Evolutionary conservation across 2,113 vertebrate genomes (phyloP), one percentile per base, ranked within the genome.

Genomic region (Pseudois nayaur): DNA sequence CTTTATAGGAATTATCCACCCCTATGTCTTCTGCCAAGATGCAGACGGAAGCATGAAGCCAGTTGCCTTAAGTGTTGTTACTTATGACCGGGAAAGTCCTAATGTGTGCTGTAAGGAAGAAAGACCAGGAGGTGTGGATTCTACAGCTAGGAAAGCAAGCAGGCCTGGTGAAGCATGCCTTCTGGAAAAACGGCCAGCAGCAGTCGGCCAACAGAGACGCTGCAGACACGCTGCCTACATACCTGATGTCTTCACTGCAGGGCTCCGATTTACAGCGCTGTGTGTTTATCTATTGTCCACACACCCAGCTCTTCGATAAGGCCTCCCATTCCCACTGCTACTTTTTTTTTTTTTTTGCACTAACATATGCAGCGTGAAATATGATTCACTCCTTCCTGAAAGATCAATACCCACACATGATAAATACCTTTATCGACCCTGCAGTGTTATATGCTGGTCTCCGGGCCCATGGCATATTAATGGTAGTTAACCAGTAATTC

Each of bases 401-500:
- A 98, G 96, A 99, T 99, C 99, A 84, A 99, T 99, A 98, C 76
- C 19, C 59, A 92, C 97, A 95, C 97, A 97, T 98, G 92, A 99
- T 98, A 99, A 99, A 99, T 98, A 98, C 96, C 87, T 79, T 87
- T 98, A 99, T 99, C 98, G 98, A 99, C 99, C 98, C 89, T 96
- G 83, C 93, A 97, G 93, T 94, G 94, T 84, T 98, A 98, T 98
- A 98, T 95, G 98, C 40, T 19, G 97, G 97, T 98, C 98, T 98
- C 96, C 5, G n/a, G 93, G 94, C 97, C 96, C 97, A 94, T 89
- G 93, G 98, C 97, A 97, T 98, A 99, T 98, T 99, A 99, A 98
- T 97, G 98, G 99, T 87, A 96, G 98, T 99, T 99, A 99, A 98
- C 98, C 97, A 98, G 98, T 98, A 98, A 99, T 98, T 99, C 98